These are phyloP conservation scores for Agonopterix alstromeriana DNA, from an alignment of 2,888 invertebrate genomes.

Conservation along the genomic window DNA sequence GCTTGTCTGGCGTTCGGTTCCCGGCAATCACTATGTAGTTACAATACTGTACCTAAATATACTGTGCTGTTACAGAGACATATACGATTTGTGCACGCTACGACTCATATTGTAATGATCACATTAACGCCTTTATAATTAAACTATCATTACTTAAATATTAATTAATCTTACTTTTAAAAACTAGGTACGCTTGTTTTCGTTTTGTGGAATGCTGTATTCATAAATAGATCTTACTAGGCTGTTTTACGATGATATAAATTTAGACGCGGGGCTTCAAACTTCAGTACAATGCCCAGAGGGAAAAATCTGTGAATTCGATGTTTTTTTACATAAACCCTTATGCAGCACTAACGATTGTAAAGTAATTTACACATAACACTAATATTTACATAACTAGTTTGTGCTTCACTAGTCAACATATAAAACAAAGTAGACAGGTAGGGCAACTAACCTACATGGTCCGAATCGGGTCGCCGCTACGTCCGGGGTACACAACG, in stretches of 20 bases:
- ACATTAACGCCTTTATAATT: slow-evolving; percentile 69
- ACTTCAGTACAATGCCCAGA: slow-evolving; percentile 69
- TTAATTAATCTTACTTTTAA: slow-evolving; percentile 44
- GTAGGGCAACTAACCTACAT: neutral
- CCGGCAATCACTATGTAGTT: too few relatives aligned
- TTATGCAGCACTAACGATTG: slow-evolving; percentile 49
- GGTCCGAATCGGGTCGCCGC: neutral
- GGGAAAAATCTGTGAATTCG: slow-evolving; percentile 51
- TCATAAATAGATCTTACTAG: slow-evolving; percentile 61
- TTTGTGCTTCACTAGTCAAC: slow-evolving; percentile 67
- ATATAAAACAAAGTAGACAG: slow-evolving; percentile 30
- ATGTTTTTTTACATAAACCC: slow-evolving; percentile 59
- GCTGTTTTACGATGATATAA: slow-evolving; percentile 35
- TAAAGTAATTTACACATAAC: slow-evolving; percentile 67
- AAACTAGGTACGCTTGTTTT: slow-evolving; percentile 61
- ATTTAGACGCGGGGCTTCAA: slow-evolving; percentile 47
- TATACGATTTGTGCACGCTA: slow-evolving; percentile 70
- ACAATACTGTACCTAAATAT: too few relatives aligned
- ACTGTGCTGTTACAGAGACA: slow-evolving; percentile 32
- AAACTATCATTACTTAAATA: slow-evolving; percentile 46
- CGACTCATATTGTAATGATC: slow-evolving; percentile 65
- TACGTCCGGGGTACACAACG: slow-evolving; percentile 8
- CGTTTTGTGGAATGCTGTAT: slow-evolving; percentile 70
- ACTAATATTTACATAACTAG: slow-evolving; percentile 71
- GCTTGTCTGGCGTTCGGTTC: too few relatives aligned